Percentiles rank a stretch among this genome's conserved stretches.
These are phyloP conservation scores for Amblyornis subalaris DNA, from an alignment of 2,113 vertebrate species.

Conservation along the genomic window DNA sequence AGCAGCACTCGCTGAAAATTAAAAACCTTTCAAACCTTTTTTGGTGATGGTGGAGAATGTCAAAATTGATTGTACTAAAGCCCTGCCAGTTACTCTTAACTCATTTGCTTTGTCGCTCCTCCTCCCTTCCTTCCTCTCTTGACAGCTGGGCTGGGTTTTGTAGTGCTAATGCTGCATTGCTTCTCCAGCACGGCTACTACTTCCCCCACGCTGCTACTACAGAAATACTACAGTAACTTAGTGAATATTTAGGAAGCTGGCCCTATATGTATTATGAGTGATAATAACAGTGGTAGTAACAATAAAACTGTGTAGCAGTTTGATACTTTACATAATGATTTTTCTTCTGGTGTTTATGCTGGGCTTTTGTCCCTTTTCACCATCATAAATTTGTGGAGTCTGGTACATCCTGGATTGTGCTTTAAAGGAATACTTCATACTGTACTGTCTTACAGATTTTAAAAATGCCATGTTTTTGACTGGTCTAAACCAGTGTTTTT, in stretches of 20 bases:
- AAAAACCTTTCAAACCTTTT: slow-evolving; percentile 38
- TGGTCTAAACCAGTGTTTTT: not conserved
- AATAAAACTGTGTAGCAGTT: not conserved
- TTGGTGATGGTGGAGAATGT: slow-evolving; percentile 20
- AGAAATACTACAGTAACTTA: not conserved
- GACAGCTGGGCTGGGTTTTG: not conserved
- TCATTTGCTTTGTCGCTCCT: not conserved
- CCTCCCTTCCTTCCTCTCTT: slow-evolving; percentile 58
- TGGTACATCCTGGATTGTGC: not conserved
- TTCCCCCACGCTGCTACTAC: not conserved
- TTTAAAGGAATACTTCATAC: not conserved
- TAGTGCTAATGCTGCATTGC: not conserved
- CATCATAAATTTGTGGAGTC: not conserved
- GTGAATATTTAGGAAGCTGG: not conserved
- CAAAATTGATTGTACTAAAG: slow-evolving; percentile 13
- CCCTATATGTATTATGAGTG: accelerated
- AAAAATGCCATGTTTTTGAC: not conserved
- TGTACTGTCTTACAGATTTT: not conserved
- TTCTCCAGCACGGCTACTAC: not conserved
- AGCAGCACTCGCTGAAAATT: not conserved
- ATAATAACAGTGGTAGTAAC: not conserved
- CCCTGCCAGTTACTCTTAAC: slow-evolving; percentile 42
- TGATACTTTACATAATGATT: not conserved
- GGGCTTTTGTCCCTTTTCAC: not conserved
- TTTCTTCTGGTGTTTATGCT: not conserved